These are phyloP conservation scores for Holacanthella duospinosa DNA, from an alignment of 2,888 invertebrate species.

Conservation along the genomic window DNA sequence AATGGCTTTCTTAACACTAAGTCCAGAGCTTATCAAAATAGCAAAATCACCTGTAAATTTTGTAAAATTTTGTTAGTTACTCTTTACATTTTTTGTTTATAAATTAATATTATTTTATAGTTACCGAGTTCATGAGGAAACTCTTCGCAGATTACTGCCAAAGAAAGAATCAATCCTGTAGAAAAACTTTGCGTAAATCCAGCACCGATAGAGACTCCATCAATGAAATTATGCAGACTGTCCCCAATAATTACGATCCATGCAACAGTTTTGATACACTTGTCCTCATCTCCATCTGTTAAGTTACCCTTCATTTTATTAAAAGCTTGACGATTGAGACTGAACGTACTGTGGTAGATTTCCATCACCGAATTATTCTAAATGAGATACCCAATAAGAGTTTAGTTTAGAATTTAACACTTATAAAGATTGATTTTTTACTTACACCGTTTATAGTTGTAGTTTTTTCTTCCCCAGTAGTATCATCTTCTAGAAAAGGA, in stretches of 20 bases:
- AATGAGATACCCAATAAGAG: no score
- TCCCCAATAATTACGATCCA: conserved; percentile 55
- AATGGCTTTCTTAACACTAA: conserved; percentile 49
- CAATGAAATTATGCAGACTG: conserved; percentile 53
- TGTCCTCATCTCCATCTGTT: conserved; percentile 1
- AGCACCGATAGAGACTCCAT: conserved; percentile 49
- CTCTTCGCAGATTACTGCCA: conserved; percentile 53
- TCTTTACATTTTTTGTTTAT: background rate
- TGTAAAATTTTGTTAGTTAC: background rate
- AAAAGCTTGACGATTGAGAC: conserved; percentile 23
- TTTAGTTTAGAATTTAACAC: no score
- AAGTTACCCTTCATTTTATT: conserved; percentile 3
- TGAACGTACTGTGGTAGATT: conserved; percentile 33
- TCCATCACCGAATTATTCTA: conserved; percentile 4
- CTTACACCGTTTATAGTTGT: no score
- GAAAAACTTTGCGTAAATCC: conserved; percentile 49
- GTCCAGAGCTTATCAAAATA: conserved; percentile 50
- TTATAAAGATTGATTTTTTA: no score
- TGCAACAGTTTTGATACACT: conserved; percentile 46
- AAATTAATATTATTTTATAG: background rate
- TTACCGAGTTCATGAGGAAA: conserved; percentile 53
- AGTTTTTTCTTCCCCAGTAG: no score
- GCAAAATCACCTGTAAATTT: conserved; percentile 49
- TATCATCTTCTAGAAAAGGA: no score
- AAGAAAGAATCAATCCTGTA: conserved; percentile 48